These are phyloP conservation scores for Carcharodon carcharias DNA, from an alignment of 2,797 vertebrate genomes.

Conservation along the genomic window DNA sequence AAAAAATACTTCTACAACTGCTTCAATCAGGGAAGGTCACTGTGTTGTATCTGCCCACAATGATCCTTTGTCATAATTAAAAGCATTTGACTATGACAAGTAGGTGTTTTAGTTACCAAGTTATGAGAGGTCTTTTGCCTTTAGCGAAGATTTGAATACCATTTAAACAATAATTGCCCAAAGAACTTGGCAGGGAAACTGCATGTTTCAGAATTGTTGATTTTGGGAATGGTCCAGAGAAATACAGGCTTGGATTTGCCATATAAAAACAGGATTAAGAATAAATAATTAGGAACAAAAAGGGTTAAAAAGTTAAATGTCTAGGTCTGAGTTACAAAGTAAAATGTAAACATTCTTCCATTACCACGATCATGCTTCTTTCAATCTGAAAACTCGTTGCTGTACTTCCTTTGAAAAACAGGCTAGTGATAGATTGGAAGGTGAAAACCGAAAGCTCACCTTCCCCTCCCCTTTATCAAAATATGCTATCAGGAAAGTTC, in stretches of 20 bases:
- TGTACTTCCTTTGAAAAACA: neutral
- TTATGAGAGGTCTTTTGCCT: neutral
- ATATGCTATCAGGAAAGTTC: neutral
- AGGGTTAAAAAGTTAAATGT: neutral
- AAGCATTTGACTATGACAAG: neutral
- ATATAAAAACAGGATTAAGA: neutral
- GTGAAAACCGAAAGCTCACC: neutral
- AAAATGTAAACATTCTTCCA: neutral
- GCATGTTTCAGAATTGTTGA: neutral
- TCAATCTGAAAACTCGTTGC: neutral
- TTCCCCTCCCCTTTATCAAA: neutral
- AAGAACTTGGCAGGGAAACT: constrained; percentile 15
- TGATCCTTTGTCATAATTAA: neutral
- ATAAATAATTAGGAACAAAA: neutral
- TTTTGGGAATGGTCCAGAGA: neutral
- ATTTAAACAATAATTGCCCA: neutral
- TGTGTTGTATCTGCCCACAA: neutral
- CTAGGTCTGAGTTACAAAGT: neutral
- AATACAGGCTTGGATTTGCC: neutral
- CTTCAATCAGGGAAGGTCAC: neutral
- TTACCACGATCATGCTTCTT: neutral
- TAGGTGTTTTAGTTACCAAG: neutral
- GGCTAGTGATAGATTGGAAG: neutral
- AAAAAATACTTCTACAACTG: too few relatives aligned
- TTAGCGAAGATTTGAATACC: neutral